Evolutionary conservation across 2,113 vertebrate genomes (phyloP), one percentile per base, ranked within the genome.

Genomic region (Microcebus griseorufus): DNA sequence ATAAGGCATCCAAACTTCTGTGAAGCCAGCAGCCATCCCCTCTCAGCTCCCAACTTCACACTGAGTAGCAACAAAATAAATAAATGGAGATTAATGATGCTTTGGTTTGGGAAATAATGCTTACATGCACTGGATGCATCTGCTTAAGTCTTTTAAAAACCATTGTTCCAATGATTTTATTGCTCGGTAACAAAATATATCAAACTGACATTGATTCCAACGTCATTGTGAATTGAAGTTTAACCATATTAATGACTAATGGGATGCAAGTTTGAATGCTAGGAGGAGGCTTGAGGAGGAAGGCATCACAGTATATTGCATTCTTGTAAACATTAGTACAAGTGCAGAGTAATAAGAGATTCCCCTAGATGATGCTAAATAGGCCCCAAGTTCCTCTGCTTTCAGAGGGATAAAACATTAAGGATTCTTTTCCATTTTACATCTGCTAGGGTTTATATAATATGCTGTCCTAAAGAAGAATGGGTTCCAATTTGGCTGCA

Each of bases 101-200:
- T 93, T 93, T 92, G 88, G 88, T 88, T 90, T 75, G 84, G 98
- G 98, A 98, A 97, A 95, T 89, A 97, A 95, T 86, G 78, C 25
- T 97, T 88, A 93, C 84, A 85, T 75, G 96, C 87, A 62, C 93
- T 95, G 90, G 95, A 97, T 89, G 86, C 95, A 93, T 94, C 94
- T 76, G 97, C 88, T 27, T 89, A 97, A 82, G 92, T 98, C 84
- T 92, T 97, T 96, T 95, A 55, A 93, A 97, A 92, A 78, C 96
- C 97, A 96, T 96, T 69, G 94, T 95, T 98, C 98, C 97, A 98
- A 94, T 98, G 98, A 93, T 97, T 97, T 98, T 99, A 99, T 99
- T 99, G 98, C 98, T 98, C 94, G 90, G 97, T 98, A 98, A 98
- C 97, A 99, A 98, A 98, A 98, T 90, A 97, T 98, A 98, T 97